Evolutionary conservation across 2,888 invertebrate species (phyloP).

Genomic region (Antheraea yamamai): DNA sequence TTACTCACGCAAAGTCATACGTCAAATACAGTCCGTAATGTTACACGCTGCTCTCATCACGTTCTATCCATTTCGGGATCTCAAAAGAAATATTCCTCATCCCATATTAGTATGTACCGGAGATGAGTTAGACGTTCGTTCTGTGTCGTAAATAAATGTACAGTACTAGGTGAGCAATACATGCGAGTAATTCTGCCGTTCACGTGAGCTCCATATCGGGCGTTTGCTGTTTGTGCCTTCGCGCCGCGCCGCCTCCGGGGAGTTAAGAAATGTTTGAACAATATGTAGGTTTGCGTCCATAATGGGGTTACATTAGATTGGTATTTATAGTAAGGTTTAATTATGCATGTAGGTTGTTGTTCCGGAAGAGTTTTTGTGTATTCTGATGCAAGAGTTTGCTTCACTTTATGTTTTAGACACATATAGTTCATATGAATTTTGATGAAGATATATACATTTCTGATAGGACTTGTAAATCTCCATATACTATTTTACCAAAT

Average conservation of each 20-base stretch:
- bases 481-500: no score
- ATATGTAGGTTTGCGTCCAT: slow-evolving; percentile 41
- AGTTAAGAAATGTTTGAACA: slow-evolving; percentile 54
- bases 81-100: slow-evolving; percentile 18
- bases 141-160: slow-evolving; percentile 26
- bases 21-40: slow-evolving; percentile 10
- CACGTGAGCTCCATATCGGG: slow-evolving; percentile 38
- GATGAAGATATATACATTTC: background rate
- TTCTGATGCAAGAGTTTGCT: background rate
- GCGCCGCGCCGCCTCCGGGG: slow-evolving; percentile 28
- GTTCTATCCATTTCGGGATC: slow-evolving; percentile 18
- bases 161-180: slow-evolving; percentile 15
- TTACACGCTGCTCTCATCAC: slow-evolving; percentile 16
- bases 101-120: slow-evolving; percentile 21
- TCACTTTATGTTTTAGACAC: background rate
- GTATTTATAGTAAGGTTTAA: slow-evolving; percentile 16
- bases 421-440: background rate
- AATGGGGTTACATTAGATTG: slow-evolving; percentile 32
- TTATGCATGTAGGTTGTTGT: slow-evolving; percentile 12
- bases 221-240: slow-evolving; percentile 38
- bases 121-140: slow-evolving; percentile 22
- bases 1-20: slow-evolving; percentile 10
- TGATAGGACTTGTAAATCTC: no score
- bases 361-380: slow-evolving; percentile 5
- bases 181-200: slow-evolving; percentile 34